phyloP scores from a whole-genome alignment of 2,113 vertebrate genomes.

The Tringa solitaria region DNA sequence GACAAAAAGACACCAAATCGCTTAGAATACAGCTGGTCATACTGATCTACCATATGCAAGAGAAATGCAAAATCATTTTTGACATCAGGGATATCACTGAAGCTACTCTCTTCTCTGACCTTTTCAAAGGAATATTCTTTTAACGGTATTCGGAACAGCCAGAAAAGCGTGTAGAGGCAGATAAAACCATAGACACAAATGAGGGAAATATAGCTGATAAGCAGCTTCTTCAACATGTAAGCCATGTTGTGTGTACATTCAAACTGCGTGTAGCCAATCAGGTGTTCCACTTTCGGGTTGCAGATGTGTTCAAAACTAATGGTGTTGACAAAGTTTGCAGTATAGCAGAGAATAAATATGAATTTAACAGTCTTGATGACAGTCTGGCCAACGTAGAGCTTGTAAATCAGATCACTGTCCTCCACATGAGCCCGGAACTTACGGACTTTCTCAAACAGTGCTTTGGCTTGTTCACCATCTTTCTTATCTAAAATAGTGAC shows the following conservation, averaged over 20 bases:
- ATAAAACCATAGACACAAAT: slow-evolving; percentile 94
- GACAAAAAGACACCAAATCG: slow-evolving; percentile 96
- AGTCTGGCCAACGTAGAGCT: slow-evolving; percentile 93
- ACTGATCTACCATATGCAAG: slow-evolving; percentile 98
- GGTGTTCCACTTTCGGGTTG: slow-evolving; percentile 88
- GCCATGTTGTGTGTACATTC: slow-evolving; percentile 98
- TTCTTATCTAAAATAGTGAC: slow-evolving; percentile 99
- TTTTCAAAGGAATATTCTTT: slow-evolving; percentile 99
- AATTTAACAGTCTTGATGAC: slow-evolving; percentile 97
- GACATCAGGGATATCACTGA: slow-evolving; percentile 97
- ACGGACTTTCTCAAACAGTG: slow-evolving; percentile 95
- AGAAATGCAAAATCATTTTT: slow-evolving; percentile 99
- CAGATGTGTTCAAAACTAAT: slow-evolving; percentile 93
- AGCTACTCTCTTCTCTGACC: slow-evolving; percentile 96
- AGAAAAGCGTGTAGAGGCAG: slow-evolving; percentile 95
- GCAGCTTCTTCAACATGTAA: slow-evolving; percentile 94
- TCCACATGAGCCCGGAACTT: slow-evolving; percentile 96
- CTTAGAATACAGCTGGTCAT: slow-evolving; percentile 95
- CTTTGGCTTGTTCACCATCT: slow-evolving; percentile 97
- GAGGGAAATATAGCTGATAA: slow-evolving; percentile 95
- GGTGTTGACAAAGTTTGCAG: slow-evolving; percentile 91
- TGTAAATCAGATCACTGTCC: slow-evolving; percentile 97
- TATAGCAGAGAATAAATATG: slow-evolving; percentile 95
- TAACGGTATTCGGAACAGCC: slow-evolving; percentile 93
- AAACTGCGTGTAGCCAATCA: slow-evolving; percentile 91